Conservation (phyloP, 1,140 invertebrate species). For the Megalonaias nervosa region DNA sequence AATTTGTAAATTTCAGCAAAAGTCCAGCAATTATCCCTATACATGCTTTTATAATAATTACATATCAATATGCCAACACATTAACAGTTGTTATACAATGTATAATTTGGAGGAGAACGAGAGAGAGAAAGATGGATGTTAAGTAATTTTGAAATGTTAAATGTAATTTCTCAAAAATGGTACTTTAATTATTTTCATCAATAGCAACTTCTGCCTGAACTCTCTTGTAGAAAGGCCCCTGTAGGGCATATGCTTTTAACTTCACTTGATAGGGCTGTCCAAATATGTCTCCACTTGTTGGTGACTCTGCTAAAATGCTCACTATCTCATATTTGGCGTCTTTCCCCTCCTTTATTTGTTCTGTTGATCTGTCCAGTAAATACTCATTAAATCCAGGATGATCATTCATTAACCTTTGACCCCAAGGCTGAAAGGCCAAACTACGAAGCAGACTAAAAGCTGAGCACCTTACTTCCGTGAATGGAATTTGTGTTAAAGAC, state of each 20-base stretch:
- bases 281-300: constrained; percentile 77
- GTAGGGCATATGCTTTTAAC: constrained; percentile 79
- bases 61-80: too few species aligned
- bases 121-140: too few species aligned
- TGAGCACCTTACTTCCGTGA: constrained; percentile 76
- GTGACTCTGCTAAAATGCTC: constrained; percentile 75
- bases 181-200: constrained; percentile 40
- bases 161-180: too few species aligned
- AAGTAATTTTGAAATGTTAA: too few species aligned
- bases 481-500: constrained; percentile 77
- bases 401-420: constrained; percentile 76
- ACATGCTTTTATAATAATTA: too few species aligned
- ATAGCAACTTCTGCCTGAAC: constrained; percentile 78
- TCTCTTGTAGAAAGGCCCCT: constrained; percentile 82
- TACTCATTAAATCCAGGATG: constrained; percentile 82
- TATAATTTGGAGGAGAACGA: too few species aligned
- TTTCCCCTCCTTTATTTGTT: constrained; percentile 79
- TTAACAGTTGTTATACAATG: too few species aligned
- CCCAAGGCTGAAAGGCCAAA: constrained; percentile 77
- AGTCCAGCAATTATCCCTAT: too few species aligned
- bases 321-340: constrained; percentile 84
- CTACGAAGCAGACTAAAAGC: constrained; percentile 74
- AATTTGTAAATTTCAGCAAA: too few species aligned
- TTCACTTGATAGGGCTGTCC: constrained; percentile 74
- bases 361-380: constrained; percentile 80